These are phyloP conservation scores for Notechis scutatus DNA, from an alignment of 2,113 vertebrate genomes.

Conservation along the genomic window DNA sequence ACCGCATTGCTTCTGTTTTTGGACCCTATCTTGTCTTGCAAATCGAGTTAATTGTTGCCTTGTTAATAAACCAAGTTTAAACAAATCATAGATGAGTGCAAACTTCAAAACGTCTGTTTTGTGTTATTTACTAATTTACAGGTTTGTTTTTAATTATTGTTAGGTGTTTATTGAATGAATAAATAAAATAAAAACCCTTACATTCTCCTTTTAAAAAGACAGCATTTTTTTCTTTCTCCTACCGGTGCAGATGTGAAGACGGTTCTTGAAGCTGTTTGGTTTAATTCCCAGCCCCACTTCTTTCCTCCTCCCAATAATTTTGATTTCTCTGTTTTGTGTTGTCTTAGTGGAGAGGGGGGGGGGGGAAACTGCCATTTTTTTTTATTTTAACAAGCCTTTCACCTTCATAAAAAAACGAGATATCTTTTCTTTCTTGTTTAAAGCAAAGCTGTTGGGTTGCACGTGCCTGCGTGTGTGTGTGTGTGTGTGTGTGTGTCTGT, in stretches of 20 bases:
- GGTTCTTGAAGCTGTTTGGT: too few species aligned
- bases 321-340: background rate
- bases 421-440: constrained; percentile 17
- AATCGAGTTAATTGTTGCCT: background rate
- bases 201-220: background rate
- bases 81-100: background rate
- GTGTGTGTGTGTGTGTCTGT: background rate
- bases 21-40: background rate
- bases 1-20: background rate
- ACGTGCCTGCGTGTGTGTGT: background rate
- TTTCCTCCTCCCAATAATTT: background rate
- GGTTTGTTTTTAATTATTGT: background rate
- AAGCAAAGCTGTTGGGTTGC: background rate
- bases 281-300: fast-evolving
- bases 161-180: background rate
- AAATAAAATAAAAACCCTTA: background rate
- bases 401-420: background rate
- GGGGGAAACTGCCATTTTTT: background rate
- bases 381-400: background rate
- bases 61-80: background rate
- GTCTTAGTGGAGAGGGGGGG: fast-evolving
- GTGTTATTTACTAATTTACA: background rate
- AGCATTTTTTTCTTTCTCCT: background rate
- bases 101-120: background rate
- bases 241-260: too few species aligned